These are phyloP conservation scores for Podarcis cretensis DNA, from an alignment of 2,113 vertebrate species.

Conservation along the genomic window DNA sequence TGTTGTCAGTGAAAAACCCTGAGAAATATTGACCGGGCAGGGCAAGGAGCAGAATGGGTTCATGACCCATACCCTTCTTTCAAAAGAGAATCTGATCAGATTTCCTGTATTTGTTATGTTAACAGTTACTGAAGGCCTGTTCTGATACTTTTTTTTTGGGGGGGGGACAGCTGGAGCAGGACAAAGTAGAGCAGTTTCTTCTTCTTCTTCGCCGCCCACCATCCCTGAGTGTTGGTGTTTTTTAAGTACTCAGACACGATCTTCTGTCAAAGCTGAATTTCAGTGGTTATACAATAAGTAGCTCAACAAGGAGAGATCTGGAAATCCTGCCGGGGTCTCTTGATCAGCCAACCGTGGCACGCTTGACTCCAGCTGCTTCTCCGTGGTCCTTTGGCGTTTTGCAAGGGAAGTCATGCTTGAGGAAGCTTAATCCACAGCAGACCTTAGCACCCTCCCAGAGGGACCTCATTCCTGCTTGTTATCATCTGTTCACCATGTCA, in stretches of 20 bases:
- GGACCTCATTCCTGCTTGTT: conserved; percentile 62
- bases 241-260: conserved; percentile 28
- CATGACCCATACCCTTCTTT: background rate
- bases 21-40: background rate
- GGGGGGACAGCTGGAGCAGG: background rate
- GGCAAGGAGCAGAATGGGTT: background rate
- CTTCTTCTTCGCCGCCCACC: background rate
- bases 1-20: too few species aligned
- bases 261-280: conserved; percentile 30
- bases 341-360: conserved; percentile 25
- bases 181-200: conserved; percentile 13
- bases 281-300: conserved; percentile 9
- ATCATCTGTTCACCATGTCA: conserved; percentile 59
- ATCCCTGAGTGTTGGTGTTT: background rate
- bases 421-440: conserved; percentile 66
- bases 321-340: conserved; percentile 49
- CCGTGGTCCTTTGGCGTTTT: conserved; percentile 21
- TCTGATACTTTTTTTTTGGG: background rate
- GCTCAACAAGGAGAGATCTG: conserved; percentile 29
- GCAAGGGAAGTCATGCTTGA: conserved; percentile 59
- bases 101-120: background rate
- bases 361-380: conserved; percentile 38
- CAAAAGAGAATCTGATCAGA: background rate
- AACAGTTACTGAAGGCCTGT: background rate
- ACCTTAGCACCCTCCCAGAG: conserved; percentile 63